Base-by-base conservation (phyloP, 2,888 invertebrate genomes). In the Xylota sylvarum region DNA sequence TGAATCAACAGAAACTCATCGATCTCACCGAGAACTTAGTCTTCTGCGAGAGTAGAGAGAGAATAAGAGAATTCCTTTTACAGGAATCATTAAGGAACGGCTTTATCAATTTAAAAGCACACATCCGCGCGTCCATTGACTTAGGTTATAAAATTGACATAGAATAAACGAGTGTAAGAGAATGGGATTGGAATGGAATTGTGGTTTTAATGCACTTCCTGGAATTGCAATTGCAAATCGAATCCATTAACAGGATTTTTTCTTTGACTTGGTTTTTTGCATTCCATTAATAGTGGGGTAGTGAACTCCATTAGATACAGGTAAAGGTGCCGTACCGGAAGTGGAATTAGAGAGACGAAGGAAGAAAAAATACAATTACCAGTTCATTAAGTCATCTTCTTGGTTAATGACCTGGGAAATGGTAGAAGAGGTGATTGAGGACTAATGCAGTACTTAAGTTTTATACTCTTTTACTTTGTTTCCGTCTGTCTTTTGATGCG, bases 41-140 rank as follows among this genome's bases (percentile, higher is more conserved):
- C 1, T 92, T 91, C 56, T 92, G 92, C 58, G 91, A 92, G 48
- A 89, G 77, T 7, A 91, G 91, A 74, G 89, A 89, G 9, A 92
- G 90, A 48, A 89, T 92, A 23, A 88, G 88, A 14, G 92, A 92
- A 87, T 90, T 91, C 48, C 84, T 92, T 0, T 92, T 91, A 0
- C 92, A 92, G 79, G 92, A 92, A 72, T 90, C 90, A 0, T 85
- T 92, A 58, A 89, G 92, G 35, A 92, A 92, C 86, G 92, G 92
- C 2, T 89, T 89, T 23, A 92, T 92, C 35, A 90, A 90, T 88
- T 88, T 92, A 9, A 92, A 92, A 76, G 92, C 90, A 37, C 92
- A 92, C 83, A 92, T 92, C 80, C 90, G 92, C 50, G 92, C 92
- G 60, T 92, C 92, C 64, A 92, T 92, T 48, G 92, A 92, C 88